Evolutionary conservation across 1,140 invertebrate genomes (phyloP).

Genomic region (Phymorhynchus buccinoides): DNA sequence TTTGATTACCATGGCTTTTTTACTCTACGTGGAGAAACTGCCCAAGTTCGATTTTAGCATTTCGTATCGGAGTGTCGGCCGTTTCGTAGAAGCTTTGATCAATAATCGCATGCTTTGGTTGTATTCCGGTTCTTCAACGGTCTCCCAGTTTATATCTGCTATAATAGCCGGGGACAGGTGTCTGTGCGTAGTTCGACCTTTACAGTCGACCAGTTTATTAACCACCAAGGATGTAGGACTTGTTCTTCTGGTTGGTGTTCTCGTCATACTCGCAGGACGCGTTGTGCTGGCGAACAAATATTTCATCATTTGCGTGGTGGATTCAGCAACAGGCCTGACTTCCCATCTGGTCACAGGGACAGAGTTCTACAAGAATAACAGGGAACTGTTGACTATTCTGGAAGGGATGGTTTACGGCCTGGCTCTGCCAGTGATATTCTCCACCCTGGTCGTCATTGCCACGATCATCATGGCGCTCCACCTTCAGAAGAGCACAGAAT

Average conservation of each 20-base stretch:
- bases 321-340: background rate
- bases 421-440: background rate
- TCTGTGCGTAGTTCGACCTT: background rate
- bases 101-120: too few species aligned
- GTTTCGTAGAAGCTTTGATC: background rate
- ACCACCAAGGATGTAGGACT: background rate
- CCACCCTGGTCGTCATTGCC: background rate
- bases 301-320: background rate
- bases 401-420: background rate
- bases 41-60: background rate
- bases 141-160: background rate
- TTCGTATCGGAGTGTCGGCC: background rate
- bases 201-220: background rate
- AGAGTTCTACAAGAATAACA: background rate
- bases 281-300: background rate
- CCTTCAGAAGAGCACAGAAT: background rate
- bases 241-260: background rate
- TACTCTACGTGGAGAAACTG: background rate
- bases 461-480: background rate
- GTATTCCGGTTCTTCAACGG: background rate
- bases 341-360: background rate
- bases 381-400: background rate
- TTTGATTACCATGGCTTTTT: background rate
- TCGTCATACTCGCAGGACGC: background rate
- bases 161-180: slow-evolving; percentile 27